These are phyloP conservation scores for Ashinkailepas kermadecensis DNA, from an alignment of 2,888 invertebrate genomes.

Conservation along the genomic window DNA sequence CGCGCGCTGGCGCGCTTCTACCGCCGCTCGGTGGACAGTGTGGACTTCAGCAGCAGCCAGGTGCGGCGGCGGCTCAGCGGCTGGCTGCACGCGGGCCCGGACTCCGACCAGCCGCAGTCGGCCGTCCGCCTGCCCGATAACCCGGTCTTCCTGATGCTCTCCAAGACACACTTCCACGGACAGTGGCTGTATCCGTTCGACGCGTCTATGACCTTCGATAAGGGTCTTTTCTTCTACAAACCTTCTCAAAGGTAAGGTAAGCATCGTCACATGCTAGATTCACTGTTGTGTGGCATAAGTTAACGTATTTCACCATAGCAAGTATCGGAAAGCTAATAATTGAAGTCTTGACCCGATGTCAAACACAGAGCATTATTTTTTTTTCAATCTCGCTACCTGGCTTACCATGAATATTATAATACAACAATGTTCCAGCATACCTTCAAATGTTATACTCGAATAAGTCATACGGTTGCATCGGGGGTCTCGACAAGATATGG, in stretches of 20 bases:
- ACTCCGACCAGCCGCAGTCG: neutral
- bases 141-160: conserved; percentile 37
- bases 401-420: too few species aligned
- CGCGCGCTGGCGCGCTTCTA: neutral
- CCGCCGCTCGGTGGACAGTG: neutral
- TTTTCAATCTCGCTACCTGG: too few species aligned
- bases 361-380: too few species aligned
- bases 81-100: neutral
- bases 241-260: conserved; percentile 34
- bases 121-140: conserved; percentile 30
- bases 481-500: too few species aligned
- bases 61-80: neutral
- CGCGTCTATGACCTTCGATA: conserved; percentile 37
- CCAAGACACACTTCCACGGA: conserved; percentile 36
- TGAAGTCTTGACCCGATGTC: too few species aligned
- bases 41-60: neutral
- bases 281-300: neutral
- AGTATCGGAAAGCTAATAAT: too few species aligned
- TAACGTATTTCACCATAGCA: too few species aligned
- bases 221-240: conserved; percentile 37
- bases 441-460: too few species aligned
- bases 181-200: conserved; percentile 39
- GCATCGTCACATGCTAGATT: neutral
- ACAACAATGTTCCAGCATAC: too few species aligned
- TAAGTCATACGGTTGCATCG: too few species aligned